Conservation (phyloP, 2,113 vertebrate genomes). For the Glaucidium brasilianum region DNA sequence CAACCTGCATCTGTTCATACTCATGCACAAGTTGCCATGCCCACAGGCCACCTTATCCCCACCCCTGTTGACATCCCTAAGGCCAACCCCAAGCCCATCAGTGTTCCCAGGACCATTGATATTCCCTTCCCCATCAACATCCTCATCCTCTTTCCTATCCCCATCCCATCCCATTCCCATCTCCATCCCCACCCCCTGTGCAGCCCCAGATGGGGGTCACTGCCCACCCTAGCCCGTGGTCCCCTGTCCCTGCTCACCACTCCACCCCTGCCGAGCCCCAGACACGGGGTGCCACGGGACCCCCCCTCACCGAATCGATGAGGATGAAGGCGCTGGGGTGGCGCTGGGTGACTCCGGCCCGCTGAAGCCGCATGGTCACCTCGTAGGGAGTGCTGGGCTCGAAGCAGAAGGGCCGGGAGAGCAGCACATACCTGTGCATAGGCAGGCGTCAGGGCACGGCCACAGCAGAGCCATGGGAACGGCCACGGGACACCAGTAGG, state of each 20-base stretch:
- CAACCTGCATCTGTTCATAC: background rate
- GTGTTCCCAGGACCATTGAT: background rate
- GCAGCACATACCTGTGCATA: slow-evolving; percentile 74
- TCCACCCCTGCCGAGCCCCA: background rate
- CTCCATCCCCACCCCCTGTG: fast-evolving
- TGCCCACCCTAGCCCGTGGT: background rate
- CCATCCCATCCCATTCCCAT: background rate
- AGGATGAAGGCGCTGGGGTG: slow-evolving; percentile 80
- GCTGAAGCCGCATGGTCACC: slow-evolving; percentile 79
- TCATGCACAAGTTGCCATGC: background rate
- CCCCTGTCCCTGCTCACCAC: background rate
- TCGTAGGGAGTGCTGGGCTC: slow-evolving; percentile 81
- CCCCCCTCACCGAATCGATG: slow-evolving; percentile 79
- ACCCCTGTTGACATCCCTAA: background rate
- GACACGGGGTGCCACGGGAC: fast-evolving
- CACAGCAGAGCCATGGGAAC: background rate
- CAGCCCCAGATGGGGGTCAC: background rate
- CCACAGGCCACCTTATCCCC: background rate
- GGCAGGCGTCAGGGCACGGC: fast-evolving
- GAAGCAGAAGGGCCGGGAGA: slow-evolving; percentile 86
- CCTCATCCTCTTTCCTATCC: background rate
- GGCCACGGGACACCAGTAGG: background rate
- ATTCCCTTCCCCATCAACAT: background rate
- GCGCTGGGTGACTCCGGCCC: slow-evolving; percentile 70
- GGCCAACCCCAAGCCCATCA: background rate